A percentile compares a stretch with the other conserved stretches of the same genome.
phyloP scores from a whole-genome alignment of 2,797 vertebrate genomes.

The Anguilla megastoma region DNA sequence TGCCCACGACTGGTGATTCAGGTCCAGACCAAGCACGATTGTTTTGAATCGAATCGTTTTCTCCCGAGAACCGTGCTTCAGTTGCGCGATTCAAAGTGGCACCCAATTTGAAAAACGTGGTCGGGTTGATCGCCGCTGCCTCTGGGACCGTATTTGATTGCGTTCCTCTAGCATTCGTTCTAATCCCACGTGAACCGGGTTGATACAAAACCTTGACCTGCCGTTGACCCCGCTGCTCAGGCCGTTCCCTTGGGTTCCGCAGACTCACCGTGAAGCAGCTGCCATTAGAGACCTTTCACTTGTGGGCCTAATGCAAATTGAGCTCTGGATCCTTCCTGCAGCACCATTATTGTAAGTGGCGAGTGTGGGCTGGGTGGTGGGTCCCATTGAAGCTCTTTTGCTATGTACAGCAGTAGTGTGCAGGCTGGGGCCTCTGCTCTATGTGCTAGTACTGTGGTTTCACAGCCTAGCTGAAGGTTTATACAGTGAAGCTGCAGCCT shows the following conservation, averaged over 20 bases:
- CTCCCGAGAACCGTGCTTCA: background rate
- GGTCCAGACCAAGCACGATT: background rate
- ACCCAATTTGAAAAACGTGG: background rate
- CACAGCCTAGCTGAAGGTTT: background rate
- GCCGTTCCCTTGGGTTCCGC: background rate
- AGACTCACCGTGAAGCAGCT: background rate
- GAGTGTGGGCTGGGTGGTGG: background rate
- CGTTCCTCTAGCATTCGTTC: background rate
- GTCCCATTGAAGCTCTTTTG: background rate
- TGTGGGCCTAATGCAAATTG: conserved; percentile 5
- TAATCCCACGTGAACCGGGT: background rate
- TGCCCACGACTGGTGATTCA: background rate
- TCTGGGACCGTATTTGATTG: background rate
- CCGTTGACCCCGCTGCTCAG: background rate
- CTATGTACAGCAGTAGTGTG: background rate
- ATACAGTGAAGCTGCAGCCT: background rate
- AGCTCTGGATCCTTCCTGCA: background rate
- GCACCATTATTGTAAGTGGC: background rate
- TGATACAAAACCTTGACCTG: conserved; percentile 10
- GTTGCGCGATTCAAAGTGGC: background rate
- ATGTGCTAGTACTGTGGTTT: background rate
- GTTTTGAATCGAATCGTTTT: background rate
- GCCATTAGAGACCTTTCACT: background rate
- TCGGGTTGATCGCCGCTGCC: background rate
- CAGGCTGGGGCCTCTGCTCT: background rate